Base-by-base conservation (phyloP, 2,797 vertebrate species). In the Sebastes matsubarae region DNA sequence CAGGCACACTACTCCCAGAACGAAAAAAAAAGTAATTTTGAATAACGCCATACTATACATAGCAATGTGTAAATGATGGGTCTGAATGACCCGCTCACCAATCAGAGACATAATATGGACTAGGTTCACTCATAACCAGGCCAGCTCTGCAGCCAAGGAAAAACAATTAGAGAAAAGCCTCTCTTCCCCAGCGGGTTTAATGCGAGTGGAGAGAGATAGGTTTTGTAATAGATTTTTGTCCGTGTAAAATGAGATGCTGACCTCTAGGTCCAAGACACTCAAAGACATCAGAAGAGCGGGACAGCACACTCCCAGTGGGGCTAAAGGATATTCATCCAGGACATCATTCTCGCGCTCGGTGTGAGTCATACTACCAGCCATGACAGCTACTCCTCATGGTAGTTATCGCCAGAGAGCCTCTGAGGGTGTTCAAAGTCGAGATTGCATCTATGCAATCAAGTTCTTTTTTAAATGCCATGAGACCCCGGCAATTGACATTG, bases 181-280 rank as follows among this genome's bases (percentile, higher is more conserved):
- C 74, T 82, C 82, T 65, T 92, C 84, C 93, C 91, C 87, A 59
- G 78, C 79, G 94, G 93, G 71, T 92, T 92, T 92, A 94, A 90
- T 83, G 87, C 91, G 82, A 89, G 93, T 70, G 89, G 57, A 86
- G 90, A 95, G 90, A 95, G 93, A 95, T 88, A 85, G 94, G 92
- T 93, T 95, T 92, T 92, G 89, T 95, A 96, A 96, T 96, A 95
- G 95, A 96, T 95, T 96, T 96, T 94, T 94, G 94, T 93, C 92
- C 1, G 92, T 93, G 93, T 93, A 95, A 96, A 96, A 95, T 96
- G 95, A 96, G 92, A 95, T 61, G 79, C 89, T 95, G 95, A 96
- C 95, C 95, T 95, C 93, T 69, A 86, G 92, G 94, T 93, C 89
- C 82, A 66, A 93, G 85, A 89, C 92, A 87, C 89, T 94, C 88